phyloP scores from a whole-genome alignment of 2,888 invertebrate species.

The Cosmia pyralina region DNA sequence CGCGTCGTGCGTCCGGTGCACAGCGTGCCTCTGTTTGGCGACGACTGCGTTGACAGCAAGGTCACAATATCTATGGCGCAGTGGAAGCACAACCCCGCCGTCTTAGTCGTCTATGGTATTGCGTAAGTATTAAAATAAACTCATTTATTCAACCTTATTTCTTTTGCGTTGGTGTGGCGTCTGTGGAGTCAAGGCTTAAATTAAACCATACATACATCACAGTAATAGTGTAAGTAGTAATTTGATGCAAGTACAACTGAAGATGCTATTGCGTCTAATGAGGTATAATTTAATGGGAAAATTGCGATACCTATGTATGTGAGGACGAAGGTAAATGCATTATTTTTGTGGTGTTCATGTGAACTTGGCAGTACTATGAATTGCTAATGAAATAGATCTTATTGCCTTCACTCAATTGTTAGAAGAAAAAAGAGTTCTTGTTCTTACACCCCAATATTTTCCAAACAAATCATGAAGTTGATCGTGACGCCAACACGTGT shows the following conservation, averaged over 20 bases:
- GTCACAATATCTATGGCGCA: conserved; percentile 91
- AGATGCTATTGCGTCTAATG: conserved; percentile 3
- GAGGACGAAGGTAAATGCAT: not conserved
- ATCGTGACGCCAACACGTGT: not conserved
- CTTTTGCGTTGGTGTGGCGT: not conserved
- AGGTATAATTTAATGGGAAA: conserved; percentile 16
- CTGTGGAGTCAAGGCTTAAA: not conserved
- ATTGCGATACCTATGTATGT: not conserved
- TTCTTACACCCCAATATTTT: not conserved
- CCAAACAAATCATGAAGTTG: not conserved
- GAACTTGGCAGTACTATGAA: not conserved
- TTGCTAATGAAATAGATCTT: not conserved
- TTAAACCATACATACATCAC: not conserved
- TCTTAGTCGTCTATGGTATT: conserved; percentile 91
- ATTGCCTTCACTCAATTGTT: not conserved
- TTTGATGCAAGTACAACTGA: conserved; percentile 3
- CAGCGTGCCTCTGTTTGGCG: conserved; percentile 91
- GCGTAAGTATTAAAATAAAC: conserved; percentile 79
- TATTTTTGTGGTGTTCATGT: not conserved
- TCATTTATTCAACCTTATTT: not conserved
- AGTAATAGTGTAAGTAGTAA: conserved; percentile 6
- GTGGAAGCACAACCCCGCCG: conserved; percentile 91
- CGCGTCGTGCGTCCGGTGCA: conserved; percentile 84
- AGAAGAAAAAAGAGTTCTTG: not conserved
- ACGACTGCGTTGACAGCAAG: conserved; percentile 91